These are phyloP conservation scores for Aphidius ervi DNA, from an alignment of 1,140 invertebrate species.

Conservation along the genomic window DNA sequence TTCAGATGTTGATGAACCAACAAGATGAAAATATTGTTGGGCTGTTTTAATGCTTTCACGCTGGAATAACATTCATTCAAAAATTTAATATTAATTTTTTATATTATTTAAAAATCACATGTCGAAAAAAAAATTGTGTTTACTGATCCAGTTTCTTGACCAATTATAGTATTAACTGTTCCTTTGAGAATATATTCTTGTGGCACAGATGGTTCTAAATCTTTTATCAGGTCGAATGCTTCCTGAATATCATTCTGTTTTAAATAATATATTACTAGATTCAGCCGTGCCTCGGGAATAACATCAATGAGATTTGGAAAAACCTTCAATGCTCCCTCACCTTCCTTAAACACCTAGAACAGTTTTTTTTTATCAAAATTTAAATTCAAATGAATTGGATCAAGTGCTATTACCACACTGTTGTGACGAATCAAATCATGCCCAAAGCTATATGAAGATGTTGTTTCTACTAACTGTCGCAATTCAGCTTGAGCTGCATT, in stretches of 20 bases:
- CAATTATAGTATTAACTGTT: conserved; percentile 89
- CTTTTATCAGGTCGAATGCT: conserved; percentile 87
- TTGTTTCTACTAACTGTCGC: conserved; percentile 73
- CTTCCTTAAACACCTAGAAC: conserved; percentile 75
- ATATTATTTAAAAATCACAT: too few relatives aligned
- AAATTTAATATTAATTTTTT: not conserved
- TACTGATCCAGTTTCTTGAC: conserved; percentile 88
- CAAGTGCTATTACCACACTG: conserved; percentile 63
- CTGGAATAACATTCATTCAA: conserved; percentile 53
- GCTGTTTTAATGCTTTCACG: conserved; percentile 90
- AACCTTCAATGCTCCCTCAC: conserved; percentile 88
- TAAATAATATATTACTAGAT: conserved; percentile 93
- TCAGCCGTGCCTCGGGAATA: conserved; percentile 92
- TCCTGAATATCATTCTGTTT: conserved; percentile 87
- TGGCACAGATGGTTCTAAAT: conserved; percentile 87
- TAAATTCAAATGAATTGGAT: not conserved
- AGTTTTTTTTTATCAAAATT: not conserved
- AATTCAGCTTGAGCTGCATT: conserved; percentile 86
- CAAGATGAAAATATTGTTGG: conserved; percentile 93
- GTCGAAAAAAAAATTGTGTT: conserved; percentile 29
- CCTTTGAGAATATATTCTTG: conserved; percentile 97
- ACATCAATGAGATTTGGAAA: conserved; percentile 90
- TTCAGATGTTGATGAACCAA: conserved; percentile 93
- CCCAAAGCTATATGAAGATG: conserved; percentile 78
- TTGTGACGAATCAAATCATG: conserved; percentile 94